Conservation (phyloP, 1,140 invertebrate genomes). For the Oryzaephilus surinamensis region DNA sequence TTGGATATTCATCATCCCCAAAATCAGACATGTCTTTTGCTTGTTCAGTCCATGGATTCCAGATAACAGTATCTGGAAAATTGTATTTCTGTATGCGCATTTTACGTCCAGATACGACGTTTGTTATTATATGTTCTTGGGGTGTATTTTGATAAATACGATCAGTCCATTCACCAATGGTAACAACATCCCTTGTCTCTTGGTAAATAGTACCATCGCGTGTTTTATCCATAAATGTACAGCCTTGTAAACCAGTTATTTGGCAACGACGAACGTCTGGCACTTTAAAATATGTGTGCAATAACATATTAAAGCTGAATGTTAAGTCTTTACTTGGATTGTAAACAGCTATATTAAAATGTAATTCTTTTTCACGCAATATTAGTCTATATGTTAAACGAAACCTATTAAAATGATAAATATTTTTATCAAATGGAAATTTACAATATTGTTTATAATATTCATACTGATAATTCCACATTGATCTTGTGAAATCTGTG, state of each 20-base stretch:
- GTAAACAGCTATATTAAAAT: conserved; percentile 85
- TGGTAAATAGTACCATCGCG: conserved; percentile 70
- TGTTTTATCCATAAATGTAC: conserved; percentile 90
- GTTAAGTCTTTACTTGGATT: conserved; percentile 82
- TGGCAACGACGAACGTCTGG: conserved; percentile 83
- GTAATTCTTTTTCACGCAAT: conserved; percentile 79
- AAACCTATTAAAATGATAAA: conserved; percentile 45
- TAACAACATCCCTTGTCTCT: conserved; percentile 80
- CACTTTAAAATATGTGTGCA: conserved; percentile 94
- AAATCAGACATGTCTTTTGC: conserved; percentile 88
- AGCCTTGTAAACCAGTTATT: conserved; percentile 82
- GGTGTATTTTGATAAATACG: conserved; percentile 88
- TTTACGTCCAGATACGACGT: conserved; percentile 81
- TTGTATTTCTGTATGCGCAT: conserved; percentile 90
- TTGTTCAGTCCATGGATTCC: conserved; percentile 93
- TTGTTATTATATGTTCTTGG: conserved; percentile 84
- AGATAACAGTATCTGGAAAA: conserved; percentile 88
- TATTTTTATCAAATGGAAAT: conserved; percentile 1
- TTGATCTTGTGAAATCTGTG: conserved; percentile 80
- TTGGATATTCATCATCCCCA: conserved; percentile 88
- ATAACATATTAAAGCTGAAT: conserved; percentile 84
- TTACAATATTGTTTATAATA: background rate
- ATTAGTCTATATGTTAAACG: conserved; percentile 79
- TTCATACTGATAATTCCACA: conserved; percentile 85
- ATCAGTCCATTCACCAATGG: conserved; percentile 84